Base-by-base conservation (phyloP, 2,888 invertebrate genomes). In the Meta bourneti region DNA sequence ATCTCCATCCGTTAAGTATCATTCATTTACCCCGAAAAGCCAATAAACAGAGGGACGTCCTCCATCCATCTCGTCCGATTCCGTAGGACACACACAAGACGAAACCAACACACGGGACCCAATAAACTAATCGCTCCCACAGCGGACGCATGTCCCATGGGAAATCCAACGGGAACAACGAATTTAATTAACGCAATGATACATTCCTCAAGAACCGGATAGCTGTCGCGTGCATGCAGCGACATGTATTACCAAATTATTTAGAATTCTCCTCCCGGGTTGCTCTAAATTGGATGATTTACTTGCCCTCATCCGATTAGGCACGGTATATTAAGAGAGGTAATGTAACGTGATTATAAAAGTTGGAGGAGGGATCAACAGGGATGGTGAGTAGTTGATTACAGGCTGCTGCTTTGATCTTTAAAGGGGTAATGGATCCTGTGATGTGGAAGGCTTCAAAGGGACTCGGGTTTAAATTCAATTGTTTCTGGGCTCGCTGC, bases 311-410 rank as follows among this genome's bases (percentile, higher is more conserved):
- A 86, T 87, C 81, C 81, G 75, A 91, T 86, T 91, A 91, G 61
- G 52, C 72, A 34, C 11, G 75, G 70, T n/a, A 34, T 86, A 91
- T 87, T 72, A 91, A 81, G 81, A 82, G 82, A 75, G 77, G 69
- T 86, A 86, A 91, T 87, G 81, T 85, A 91, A 87, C 72, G 75
- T 72, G 74, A 84, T 89, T 89, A 79, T 79, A 72, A 89, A 89
- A 83, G 83, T 79, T 48, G 78, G 77, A 69, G 89, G 70, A 82
- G 79, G 34, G 34, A 71, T 20, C 70, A 83, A 71, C 61, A 54
- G 79, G 9, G n/a, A 11, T 11, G 16, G 74, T 34, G 49, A 82
- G 51, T 85, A n/a, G 81, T 81, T 88, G 88, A 88, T 80, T 88
- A 81, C 13, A 6, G 20, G 51, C 34, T 54, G 51, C 34, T 54